Conservation (phyloP, 2,113 vertebrate genomes). For the Cromileptes altivelis region DNA sequence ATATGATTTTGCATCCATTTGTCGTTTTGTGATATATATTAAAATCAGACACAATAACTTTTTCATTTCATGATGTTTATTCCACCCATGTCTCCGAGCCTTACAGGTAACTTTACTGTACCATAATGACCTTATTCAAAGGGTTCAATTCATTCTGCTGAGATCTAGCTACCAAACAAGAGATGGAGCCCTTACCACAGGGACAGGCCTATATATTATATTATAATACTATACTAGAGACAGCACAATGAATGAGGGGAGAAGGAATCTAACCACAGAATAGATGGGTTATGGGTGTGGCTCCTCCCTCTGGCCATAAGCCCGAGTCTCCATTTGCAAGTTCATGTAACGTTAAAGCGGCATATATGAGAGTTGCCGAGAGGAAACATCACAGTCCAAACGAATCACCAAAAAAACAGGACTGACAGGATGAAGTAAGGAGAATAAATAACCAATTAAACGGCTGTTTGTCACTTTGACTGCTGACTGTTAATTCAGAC, state of each 20-base stretch:
- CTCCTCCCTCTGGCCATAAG: slow-evolving; percentile 68
- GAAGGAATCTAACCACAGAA: slow-evolving; percentile 40
- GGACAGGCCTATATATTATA: not conserved
- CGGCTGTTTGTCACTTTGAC: not conserved
- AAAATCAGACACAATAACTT: not conserved
- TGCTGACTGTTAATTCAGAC: not conserved
- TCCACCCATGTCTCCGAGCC: not conserved
- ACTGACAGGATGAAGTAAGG: too few relatives aligned
- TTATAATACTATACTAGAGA: not conserved
- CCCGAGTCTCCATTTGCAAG: slow-evolving; percentile 60
- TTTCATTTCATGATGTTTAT: not conserved
- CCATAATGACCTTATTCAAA: not conserved
- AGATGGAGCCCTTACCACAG: not conserved
- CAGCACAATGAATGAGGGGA: slow-evolving; percentile 14
- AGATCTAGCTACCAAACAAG: not conserved
- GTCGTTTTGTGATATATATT: too few relatives aligned
- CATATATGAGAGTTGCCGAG: not conserved
- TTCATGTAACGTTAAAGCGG: slow-evolving; percentile 36
- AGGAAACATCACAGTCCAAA: not conserved
- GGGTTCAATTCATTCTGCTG: not conserved
- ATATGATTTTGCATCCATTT: not conserved
- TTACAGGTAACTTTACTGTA: not conserved
- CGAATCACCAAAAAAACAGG: not conserved
- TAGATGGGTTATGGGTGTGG: slow-evolving; percentile 70
- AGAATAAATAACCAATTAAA: not conserved